phyloP scores from a whole-genome alignment of 2,888 invertebrate species.

The Malacosoma neustria region DNA sequence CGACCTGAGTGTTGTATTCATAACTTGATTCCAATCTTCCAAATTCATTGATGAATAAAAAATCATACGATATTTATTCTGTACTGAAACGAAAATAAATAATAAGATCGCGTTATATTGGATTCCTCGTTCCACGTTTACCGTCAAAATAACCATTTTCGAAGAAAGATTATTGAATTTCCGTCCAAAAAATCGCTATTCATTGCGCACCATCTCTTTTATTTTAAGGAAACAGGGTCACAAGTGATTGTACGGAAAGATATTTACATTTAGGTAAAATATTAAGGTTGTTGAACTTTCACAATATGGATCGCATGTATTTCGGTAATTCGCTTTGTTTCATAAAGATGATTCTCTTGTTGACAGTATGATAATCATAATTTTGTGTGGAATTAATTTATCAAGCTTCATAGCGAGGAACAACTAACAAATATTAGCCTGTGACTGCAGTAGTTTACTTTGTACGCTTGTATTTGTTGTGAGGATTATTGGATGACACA shows the following conservation, averaged over 20 bases:
- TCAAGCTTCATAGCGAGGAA: conserved; percentile 8
- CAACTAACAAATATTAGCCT: background rate
- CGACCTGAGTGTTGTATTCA: no score
- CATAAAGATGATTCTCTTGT: conserved; percentile 5
- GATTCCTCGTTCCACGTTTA: conserved; percentile 7
- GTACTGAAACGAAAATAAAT: conserved; percentile 12
- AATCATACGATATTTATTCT: no score
- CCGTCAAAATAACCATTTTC: conserved; percentile 13
- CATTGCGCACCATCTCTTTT: conserved; percentile 32
- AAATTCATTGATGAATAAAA: no score
- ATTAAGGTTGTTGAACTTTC: conserved; percentile 34
- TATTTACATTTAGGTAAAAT: conserved; percentile 29
- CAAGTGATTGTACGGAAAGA: conserved; percentile 29
- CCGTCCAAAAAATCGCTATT: conserved; percentile 27
- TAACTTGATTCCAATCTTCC: no score
- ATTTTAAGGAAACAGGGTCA: conserved; percentile 45
- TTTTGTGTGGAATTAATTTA: conserved; percentile 16
- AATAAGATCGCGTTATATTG: conserved; percentile 8
- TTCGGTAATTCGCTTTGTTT: conserved; percentile 20
- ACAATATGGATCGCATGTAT: conserved; percentile 20
- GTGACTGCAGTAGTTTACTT: background rate
- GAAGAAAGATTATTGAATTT: conserved; percentile 32
- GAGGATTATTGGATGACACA: background rate
- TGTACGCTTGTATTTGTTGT: background rate
- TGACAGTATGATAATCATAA: conserved; percentile 16